Percentiles rank a stretch among this genome's conserved stretches.
These are phyloP conservation scores for Parasteatoda tepidariorum DNA, from an alignment of 1,140 invertebrate genomes.

Conservation along the genomic window DNA sequence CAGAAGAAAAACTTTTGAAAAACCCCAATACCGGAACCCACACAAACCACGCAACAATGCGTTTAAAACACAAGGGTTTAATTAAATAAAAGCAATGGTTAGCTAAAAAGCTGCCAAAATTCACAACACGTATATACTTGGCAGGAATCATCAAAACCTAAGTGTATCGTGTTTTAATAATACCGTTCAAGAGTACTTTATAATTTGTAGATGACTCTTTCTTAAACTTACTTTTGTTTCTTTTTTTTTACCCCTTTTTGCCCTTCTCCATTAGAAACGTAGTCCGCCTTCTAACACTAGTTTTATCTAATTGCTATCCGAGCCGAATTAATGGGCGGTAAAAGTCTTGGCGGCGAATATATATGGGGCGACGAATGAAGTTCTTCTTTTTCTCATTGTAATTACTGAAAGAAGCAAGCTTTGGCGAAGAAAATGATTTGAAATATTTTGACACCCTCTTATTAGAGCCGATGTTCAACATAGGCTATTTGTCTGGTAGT, in stretches of 20 bases:
- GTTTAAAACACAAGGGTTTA: no score
- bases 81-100: no score
- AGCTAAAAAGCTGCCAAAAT: no score
- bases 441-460: slow-evolving; percentile 53
- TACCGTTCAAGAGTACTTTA: neutral
- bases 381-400: slow-evolving; percentile 14
- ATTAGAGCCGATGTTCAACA: slow-evolving; percentile 43
- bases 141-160: neutral
- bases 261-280: neutral
- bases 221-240: slow-evolving; percentile 11
- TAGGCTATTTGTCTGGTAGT: slow-evolving; percentile 10
- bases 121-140: neutral
- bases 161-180: slow-evolving; percentile 20
- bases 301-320: slow-evolving; percentile 29
- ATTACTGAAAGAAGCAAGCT: slow-evolving; percentile 4
- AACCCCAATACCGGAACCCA: no score
- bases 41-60: no score
- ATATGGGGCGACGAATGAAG: neutral
- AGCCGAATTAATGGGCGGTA: slow-evolving; percentile 41
- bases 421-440: slow-evolving; percentile 19
- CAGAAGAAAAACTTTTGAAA: no score
- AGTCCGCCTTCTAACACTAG: neutral
- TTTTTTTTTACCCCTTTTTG: neutral
- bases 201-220: slow-evolving; percentile 34
- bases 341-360: neutral